These are phyloP conservation scores for Venusia cambrica DNA, from an alignment of 2,888 invertebrate genomes.

Conservation along the genomic window DNA sequence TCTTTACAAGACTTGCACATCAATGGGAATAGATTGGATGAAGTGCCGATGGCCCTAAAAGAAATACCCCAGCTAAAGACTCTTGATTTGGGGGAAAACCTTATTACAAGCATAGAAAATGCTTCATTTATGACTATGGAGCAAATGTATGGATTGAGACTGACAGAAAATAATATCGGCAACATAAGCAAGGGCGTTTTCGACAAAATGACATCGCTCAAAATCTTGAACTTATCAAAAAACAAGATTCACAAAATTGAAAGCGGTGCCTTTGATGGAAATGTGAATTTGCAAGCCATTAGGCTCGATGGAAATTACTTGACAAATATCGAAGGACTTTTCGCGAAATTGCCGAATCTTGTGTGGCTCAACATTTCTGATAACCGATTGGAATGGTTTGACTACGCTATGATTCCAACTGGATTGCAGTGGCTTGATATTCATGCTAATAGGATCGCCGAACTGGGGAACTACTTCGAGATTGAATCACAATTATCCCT, in stretches of 20 bases:
- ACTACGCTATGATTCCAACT: constrained; percentile 92
- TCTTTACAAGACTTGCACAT: constrained; percentile 90
- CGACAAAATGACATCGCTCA: constrained; percentile 87
- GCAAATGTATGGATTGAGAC: constrained; percentile 89
- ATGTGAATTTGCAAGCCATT: constrained; percentile 89
- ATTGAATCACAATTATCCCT: constrained; percentile 89
- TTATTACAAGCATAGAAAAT: constrained; percentile 88
- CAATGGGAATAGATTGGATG: constrained; percentile 89
- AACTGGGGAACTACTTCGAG: constrained; percentile 92
- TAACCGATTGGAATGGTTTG: constrained; percentile 91
- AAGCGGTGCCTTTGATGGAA: constrained; percentile 88
- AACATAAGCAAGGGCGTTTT: constrained; percentile 90
- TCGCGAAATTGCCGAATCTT: constrained; percentile 89
- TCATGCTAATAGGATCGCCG: constrained; percentile 90
- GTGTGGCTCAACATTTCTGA: constrained; percentile 93
- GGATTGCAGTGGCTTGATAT: constrained; percentile 92
- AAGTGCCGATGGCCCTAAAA: constrained; percentile 87
- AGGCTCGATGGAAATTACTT: constrained; percentile 91
- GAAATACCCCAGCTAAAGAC: constrained; percentile 89
- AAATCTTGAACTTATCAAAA: constrained; percentile 90
- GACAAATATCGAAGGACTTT: constrained; percentile 88
- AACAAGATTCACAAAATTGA: constrained; percentile 91
- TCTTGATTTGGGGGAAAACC: constrained; percentile 92
- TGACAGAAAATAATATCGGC: constrained; percentile 92
- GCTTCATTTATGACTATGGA: constrained; percentile 90